Evolutionary conservation across 2,888 invertebrate genomes (phyloP).

Genomic region (Apantesis nais): DNA sequence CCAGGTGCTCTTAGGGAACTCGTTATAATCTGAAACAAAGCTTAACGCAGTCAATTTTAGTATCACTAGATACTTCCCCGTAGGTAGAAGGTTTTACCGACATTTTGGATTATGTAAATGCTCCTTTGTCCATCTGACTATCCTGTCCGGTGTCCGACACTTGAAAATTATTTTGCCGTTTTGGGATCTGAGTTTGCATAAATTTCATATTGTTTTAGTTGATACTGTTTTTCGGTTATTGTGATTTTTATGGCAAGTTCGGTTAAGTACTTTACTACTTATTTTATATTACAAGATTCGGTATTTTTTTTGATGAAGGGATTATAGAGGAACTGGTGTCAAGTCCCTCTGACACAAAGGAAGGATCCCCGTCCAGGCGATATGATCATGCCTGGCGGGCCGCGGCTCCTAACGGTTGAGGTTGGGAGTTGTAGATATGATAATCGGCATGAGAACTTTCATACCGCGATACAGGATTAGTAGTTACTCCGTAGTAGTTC

Average conservation of each 20-base stretch:
- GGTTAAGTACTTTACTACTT: not conserved
- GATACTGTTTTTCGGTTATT: constrained; percentile 14
- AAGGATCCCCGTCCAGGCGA: no score
- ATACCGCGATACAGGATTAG: no score
- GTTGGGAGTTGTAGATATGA: no score
- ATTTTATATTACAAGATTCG: no score
- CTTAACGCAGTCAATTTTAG: constrained; percentile 31
- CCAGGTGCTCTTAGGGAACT: constrained; percentile 6
- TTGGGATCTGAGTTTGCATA: constrained; percentile 55
- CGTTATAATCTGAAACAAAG: constrained; percentile 17
- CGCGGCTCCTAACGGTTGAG: no score
- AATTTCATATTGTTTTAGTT: constrained; percentile 51
- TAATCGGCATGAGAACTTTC: no score
- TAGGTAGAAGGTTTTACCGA: constrained; percentile 33
- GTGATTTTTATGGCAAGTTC: not conserved
- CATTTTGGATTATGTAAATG: constrained; percentile 54
- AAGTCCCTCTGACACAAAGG: no score
- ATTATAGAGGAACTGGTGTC: no score
- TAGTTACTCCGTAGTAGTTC: no score
- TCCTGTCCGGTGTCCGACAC: constrained; percentile 35
- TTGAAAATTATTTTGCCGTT: constrained; percentile 55
- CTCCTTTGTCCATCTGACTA: constrained; percentile 46
- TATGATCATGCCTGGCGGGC: no score
- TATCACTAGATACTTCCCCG: constrained; percentile 17
- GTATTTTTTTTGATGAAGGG: no score